phyloP scores from a whole-genome alignment of 1,140 invertebrate species.

The Pantala flavescens region DNA sequence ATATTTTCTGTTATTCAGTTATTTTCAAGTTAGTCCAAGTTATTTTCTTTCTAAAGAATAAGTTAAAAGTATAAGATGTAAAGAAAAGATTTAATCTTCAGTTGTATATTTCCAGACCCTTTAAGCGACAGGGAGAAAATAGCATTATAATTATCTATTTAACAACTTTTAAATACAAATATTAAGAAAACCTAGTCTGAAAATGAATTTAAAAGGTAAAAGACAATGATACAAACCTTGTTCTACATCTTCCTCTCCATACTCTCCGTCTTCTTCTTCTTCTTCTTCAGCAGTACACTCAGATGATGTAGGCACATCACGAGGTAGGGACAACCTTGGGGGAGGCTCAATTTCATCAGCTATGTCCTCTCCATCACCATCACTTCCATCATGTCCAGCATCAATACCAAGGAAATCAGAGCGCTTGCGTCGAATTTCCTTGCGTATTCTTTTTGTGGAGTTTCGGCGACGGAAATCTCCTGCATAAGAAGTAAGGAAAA shows the following conservation, averaged over 20 bases:
- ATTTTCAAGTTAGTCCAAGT: too few species aligned
- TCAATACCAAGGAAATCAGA: conserved; percentile 72
- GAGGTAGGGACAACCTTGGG: conserved; percentile 11
- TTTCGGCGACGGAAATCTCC: conserved; percentile 43
- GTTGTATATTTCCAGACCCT: too few species aligned
- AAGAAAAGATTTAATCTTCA: too few species aligned
- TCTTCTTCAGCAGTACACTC: not conserved
- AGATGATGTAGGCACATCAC: not conserved
- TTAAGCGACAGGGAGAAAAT: too few species aligned
- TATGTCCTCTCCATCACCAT: conserved; percentile 45
- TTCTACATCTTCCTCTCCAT: not conserved
- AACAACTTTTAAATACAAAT: too few species aligned
- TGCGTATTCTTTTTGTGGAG: conserved; percentile 74
- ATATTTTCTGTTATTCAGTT: too few species aligned
- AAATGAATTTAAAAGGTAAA: too few species aligned
- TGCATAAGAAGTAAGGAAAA: too few species aligned
- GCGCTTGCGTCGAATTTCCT: conserved; percentile 69
- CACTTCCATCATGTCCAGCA: conserved; percentile 41
- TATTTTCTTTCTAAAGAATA: too few species aligned
- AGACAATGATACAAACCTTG: not conserved
- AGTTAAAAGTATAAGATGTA: too few species aligned
- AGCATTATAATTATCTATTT: too few species aligned
- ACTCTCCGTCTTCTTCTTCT: not conserved
- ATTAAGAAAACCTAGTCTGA: too few species aligned
- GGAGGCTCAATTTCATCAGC: conserved; percentile 44